Evolutionary conservation across 2,888 invertebrate genomes (phyloP), one percentile per base, ranked within the genome.

Genomic region (Amblyteles armatorius): DNA sequence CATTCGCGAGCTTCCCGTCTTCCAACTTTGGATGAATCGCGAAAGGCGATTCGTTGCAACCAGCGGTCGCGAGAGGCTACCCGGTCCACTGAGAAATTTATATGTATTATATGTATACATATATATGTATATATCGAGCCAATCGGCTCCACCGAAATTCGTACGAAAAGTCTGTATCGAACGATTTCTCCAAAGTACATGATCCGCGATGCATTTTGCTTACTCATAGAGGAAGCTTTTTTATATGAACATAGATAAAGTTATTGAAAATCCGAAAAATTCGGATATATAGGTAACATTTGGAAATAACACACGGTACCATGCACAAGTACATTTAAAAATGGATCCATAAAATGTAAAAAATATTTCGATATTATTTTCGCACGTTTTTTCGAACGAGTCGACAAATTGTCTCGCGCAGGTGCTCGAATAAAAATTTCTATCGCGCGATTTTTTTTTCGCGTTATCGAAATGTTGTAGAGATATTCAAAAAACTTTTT

Each of bases 381-480:
- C 13, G 11, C 26, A 63, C 11, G 60, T 29, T 11, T 11, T 1
- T 11, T 1, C 9, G 11, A 36, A 44, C 44, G 11, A 11, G 44
- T 11, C 11, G 11, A 26, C 26, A 63, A 33, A 33, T 13, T 74
- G 50, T 63, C 48, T 33, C 63, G 60, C 29, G 33, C n/a, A 40
- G 11, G 50, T 76, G 65, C 16, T 16, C 16, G 65, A 78, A 78
- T 84, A 78, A 57, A 63, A 80, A 80, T 83, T 77, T 44, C 40
- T 73, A 84, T 84, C 81, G 57, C 76, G 50, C 36, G 60, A 82
- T 76, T 69, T 44, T 22, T 22, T 33, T 57, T 50, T 68, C 79
- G 79, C 60, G 82, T 82, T 84, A 84, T 84, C 79, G 79, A 69
- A 71, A 71, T 84, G 84, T 82, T 79, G 76, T 69, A 74, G 74